phyloP scores from a whole-genome alignment of 1,140 invertebrate genomes.

The Bursaphelenchus mucronatus region DNA sequence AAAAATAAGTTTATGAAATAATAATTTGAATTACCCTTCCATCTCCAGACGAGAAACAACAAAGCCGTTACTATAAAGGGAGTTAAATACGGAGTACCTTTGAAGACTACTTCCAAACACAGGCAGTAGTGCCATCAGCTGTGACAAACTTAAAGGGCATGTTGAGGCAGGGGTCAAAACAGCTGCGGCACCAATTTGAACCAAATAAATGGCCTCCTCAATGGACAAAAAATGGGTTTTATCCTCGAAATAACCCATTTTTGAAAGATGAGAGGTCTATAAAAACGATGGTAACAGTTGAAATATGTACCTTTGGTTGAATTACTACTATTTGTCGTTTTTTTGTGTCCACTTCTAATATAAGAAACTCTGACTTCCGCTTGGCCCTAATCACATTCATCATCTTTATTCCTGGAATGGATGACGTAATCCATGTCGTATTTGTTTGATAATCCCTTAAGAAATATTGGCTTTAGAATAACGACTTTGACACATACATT shows the following conservation, averaged over 20 bases:
- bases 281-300: constrained; percentile 1
- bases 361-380: constrained; percentile 13
- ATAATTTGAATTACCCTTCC: too few species aligned
- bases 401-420: constrained; percentile 3
- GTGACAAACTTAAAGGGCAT: constrained; percentile 5
- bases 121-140: constrained; percentile 10
- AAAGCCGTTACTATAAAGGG: too few species aligned
- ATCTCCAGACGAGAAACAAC: too few species aligned
- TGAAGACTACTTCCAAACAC: constrained; percentile 5
- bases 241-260: constrained; percentile 30
- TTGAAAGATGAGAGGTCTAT: constrained; percentile 25
- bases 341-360: constrained; percentile 8
- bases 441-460: neutral
- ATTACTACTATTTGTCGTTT: constrained; percentile 19
- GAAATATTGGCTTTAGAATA: neutral
- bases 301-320: constrained; percentile 4
- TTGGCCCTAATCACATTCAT: neutral
- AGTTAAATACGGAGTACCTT: too few species aligned
- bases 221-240: constrained; percentile 29
- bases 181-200: constrained; percentile 29
- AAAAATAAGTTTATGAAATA: too few species aligned
- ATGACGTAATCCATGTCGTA: neutral
- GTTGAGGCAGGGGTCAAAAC: constrained; percentile 14
- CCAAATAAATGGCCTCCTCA: constrained; percentile 37
- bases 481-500: too few species aligned